Percentiles rank a stretch among this genome's conserved stretches.
phyloP scores from a whole-genome alignment of 2,113 vertebrate genomes.

The Marmota monax region DNA sequence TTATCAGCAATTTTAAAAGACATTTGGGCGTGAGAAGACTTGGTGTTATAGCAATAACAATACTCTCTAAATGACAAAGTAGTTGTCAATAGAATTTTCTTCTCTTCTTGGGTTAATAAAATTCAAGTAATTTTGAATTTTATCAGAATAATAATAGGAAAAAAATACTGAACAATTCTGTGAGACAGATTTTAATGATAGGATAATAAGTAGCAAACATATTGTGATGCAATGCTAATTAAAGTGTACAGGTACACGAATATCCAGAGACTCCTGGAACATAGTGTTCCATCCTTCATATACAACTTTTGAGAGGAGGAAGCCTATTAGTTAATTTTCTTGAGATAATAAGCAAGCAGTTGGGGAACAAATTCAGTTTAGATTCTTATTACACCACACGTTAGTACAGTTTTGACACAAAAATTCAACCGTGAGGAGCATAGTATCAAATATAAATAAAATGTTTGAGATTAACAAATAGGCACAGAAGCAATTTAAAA shows the following conservation, averaged over 20 bases:
- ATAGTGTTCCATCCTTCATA: background rate
- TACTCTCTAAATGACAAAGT: background rate
- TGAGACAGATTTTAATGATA: background rate
- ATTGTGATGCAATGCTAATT: background rate
- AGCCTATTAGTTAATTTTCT: background rate
- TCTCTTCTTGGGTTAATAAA: background rate
- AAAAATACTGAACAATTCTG: background rate
- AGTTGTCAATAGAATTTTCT: background rate
- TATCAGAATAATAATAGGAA: background rate
- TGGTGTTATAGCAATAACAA: too few relatives aligned
- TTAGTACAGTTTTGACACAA: background rate
- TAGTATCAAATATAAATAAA: background rate
- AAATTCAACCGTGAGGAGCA: conserved; percentile 4
- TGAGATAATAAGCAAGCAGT: background rate
- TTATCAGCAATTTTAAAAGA: background rate
- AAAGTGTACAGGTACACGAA: background rate
- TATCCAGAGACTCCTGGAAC: background rate
- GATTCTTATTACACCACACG: background rate
- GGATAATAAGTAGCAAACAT: background rate
- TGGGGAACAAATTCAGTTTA: background rate
- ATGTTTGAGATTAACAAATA: background rate
- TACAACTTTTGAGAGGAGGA: background rate
- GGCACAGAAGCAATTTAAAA: background rate
- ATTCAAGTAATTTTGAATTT: background rate
- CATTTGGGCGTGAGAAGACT: background rate